Percentiles rank a stretch among this genome's conserved stretches.
These are phyloP conservation scores for Litocranius walleri DNA, from an alignment of 2,113 vertebrate genomes.

Conservation along the genomic window DNA sequence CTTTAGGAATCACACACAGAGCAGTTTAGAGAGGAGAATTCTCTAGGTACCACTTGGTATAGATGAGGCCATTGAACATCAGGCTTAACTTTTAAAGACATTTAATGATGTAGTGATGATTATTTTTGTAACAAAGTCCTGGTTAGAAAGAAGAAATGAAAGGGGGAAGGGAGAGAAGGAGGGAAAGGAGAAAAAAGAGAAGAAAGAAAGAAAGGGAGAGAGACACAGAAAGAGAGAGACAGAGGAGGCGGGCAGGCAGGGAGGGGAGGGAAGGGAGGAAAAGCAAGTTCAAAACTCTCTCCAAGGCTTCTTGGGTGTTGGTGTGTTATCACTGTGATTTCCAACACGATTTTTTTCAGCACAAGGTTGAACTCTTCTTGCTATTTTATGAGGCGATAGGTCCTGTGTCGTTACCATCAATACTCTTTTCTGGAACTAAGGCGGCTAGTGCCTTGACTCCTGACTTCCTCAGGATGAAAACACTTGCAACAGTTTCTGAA, in stretches of 20 bases:
- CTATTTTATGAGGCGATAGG: no score
- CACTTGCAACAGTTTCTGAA: background rate
- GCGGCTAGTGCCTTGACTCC: background rate
- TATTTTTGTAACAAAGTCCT: background rate
- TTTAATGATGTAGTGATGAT: background rate
- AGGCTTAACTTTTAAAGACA: background rate
- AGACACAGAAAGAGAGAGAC: background rate
- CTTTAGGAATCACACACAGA: background rate
- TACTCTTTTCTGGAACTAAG: background rate
- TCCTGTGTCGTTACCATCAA: background rate
- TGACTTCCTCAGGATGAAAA: background rate
- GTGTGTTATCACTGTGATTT: background rate
- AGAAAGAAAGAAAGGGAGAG: background rate
- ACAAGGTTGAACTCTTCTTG: background rate
- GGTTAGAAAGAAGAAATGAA: background rate
- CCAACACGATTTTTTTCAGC: no score
- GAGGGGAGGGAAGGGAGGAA: no score
- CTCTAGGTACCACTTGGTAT: rapidly evolving
- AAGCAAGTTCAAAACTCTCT: background rate
- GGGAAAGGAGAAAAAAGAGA: background rate
- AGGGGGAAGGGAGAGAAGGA: no score
- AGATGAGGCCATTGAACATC: background rate
- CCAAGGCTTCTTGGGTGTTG: rapidly evolving
- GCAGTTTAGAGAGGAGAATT: background rate
- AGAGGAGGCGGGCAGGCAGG: rapidly evolving